phyloP scores from a whole-genome alignment of 2,113 vertebrate species.

The Chamaetylas fuelleborni region DNA sequence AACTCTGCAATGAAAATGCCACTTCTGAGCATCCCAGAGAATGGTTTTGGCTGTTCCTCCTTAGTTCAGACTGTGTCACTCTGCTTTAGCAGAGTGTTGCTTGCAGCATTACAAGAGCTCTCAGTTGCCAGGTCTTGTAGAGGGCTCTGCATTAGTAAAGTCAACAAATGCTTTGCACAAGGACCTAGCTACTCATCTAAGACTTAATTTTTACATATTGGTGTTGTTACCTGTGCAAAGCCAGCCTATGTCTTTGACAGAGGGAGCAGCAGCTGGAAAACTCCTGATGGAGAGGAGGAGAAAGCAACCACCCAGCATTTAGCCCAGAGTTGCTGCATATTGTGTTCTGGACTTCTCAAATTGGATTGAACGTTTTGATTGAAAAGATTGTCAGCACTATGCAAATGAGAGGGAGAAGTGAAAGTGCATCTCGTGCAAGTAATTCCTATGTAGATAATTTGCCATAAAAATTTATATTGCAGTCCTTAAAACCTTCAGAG shows the following conservation, averaged over 20 bases:
- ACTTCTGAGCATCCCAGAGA: not conserved
- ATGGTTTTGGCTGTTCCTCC: not conserved
- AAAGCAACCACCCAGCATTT: not conserved
- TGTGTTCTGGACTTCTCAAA: slow-evolving; percentile 33
- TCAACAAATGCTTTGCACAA: not conserved
- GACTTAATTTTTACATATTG: not conserved
- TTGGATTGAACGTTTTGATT: slow-evolving; percentile 52
- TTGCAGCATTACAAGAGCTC: not conserved
- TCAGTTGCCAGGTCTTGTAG: not conserved
- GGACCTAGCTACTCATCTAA: not conserved
- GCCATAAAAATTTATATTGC: slow-evolving; percentile 83
- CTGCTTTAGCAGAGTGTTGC: not conserved
- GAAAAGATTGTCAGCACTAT: slow-evolving; percentile 76
- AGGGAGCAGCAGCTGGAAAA: not conserved
- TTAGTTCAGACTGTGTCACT: not conserved
- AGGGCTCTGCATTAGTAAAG: not conserved
- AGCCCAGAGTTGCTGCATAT: not conserved
- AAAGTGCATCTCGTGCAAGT: slow-evolving; percentile 80
- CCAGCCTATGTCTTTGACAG: not conserved
- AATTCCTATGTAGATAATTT: slow-evolving; percentile 84
- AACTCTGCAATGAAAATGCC: not conserved
- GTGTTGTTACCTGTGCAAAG: not conserved
- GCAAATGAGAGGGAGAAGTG: slow-evolving; percentile 73
- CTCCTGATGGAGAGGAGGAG: not conserved
- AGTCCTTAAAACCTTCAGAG: slow-evolving; percentile 80